A percentile compares a stretch with the other conserved stretches of the same genome.
Conservation (phyloP, 2,888 invertebrate genomes). For the Suillia variegata region DNA sequence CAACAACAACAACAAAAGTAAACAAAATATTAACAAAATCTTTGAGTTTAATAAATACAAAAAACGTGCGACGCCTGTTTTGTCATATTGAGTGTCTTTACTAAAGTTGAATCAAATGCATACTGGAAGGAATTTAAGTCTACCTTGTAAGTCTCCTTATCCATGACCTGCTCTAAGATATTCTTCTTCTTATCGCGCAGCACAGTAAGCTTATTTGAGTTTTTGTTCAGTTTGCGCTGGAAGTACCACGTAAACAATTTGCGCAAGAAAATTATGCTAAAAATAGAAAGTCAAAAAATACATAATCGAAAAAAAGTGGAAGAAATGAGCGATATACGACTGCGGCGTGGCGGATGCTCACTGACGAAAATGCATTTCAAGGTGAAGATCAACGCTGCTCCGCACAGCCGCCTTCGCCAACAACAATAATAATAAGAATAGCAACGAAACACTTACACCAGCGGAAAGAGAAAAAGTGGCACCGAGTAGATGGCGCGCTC, state of each 20-base stretch:
- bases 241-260: conserved; percentile 87
- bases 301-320: conserved; percentile 13
- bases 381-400: conserved; percentile 12
- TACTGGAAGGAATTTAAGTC: too few relatives aligned
- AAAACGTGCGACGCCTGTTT: too few relatives aligned
- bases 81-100: too few relatives aligned
- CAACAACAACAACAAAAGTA: too few relatives aligned
- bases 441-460: conserved; percentile 85
- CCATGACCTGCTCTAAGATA: conserved; percentile 94
- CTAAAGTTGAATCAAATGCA: too few relatives aligned
- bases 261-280: conserved; percentile 78
- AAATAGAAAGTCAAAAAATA: conserved; percentile 38
- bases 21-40: too few relatives aligned
- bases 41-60: too few relatives aligned
- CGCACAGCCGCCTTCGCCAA: not conserved
- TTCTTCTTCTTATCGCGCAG: conserved; percentile 83
- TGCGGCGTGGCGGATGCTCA: conserved; percentile 6
- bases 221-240: conserved; percentile 78
- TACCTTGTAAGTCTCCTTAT: conserved; percentile 96
- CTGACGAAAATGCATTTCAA: conserved; percentile 17
- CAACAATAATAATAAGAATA: conserved; percentile 11
- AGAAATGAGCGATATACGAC: conserved; percentile 18
- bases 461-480: conserved; percentile 79
- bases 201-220: conserved; percentile 73
- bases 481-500: conserved; percentile 77